Percentiles rank a stretch among this genome's conserved stretches.
Conservation (phyloP, 2,113 vertebrate genomes). For the Pluvialis apricaria region DNA sequence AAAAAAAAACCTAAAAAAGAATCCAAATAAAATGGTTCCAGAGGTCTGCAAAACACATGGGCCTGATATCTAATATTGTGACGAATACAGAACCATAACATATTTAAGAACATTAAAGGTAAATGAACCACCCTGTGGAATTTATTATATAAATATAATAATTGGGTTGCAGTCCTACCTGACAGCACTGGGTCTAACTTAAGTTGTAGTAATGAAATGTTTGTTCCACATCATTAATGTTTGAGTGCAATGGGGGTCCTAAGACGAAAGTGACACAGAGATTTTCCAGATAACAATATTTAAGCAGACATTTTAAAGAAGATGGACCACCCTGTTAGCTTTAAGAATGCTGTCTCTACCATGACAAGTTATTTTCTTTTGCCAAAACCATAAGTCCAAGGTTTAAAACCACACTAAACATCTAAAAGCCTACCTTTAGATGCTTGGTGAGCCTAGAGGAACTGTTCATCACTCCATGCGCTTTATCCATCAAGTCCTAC, state of each 20-base stretch:
- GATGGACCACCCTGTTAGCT: background rate
- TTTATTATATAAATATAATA: background rate
- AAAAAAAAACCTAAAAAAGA: background rate
- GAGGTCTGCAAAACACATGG: background rate
- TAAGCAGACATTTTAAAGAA: background rate
- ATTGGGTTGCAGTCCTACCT: background rate
- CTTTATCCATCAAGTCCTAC: background rate
- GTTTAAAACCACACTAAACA: background rate
- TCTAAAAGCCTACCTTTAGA: background rate
- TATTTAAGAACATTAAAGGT: background rate
- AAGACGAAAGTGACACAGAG: background rate
- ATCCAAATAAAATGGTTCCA: background rate
- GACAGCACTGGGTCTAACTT: background rate
- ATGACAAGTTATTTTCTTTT: background rate
- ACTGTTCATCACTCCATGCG: background rate
- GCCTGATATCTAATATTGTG: background rate
- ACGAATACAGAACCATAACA: background rate
- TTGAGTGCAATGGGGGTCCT: background rate
- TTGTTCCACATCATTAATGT: background rate
- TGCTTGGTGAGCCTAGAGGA: background rate
- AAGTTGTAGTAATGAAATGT: background rate
- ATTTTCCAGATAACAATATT: background rate
- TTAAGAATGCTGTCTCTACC: background rate
- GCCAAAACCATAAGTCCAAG: background rate
- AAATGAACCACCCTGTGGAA: background rate